Base-by-base conservation (phyloP, 1,140 invertebrate species). In the Euura lappo region DNA sequence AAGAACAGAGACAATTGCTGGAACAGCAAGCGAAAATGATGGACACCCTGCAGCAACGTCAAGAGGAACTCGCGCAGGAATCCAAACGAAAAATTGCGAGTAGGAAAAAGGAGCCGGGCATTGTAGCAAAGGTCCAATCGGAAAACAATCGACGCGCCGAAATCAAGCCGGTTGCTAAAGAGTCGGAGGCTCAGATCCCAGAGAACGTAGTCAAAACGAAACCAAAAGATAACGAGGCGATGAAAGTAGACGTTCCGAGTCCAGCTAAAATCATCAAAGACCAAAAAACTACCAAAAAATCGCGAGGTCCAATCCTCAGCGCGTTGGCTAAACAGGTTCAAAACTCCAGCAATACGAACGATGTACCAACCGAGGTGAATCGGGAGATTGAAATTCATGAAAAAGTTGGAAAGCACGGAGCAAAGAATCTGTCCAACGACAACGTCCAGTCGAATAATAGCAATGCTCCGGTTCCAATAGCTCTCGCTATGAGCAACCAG, bases 1-100 rank as follows among this genome's bases (percentile, higher is more conserved):
- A 89, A 77, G 89, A 91, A 78, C 89, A 90, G 72, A 86, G 89
- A 71, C 83, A 91, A 79, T 82, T 91, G 72, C 86, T 91, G 13
- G 85, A 90, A 71, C 89, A 91, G 77, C 89, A 90, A 72, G 90
- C 90, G 73, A 85, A 90, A 78, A 89, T 91, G 67, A 42, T 43
- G 45, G 45, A 69, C 28, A 28, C 28, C 28, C 2, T 45, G 65
- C 10, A 8, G 2, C 44, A 45, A 47, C 13, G 43, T 11, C n/a
- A 72, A 47, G n/a, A n/a, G 68, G n/a, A 68, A 28, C 7, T 28
- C 28, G 65, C 66, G 60, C 66, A 46, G 46, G 70, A 11, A 11
- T n/a, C 42, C 2, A 44, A 65, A 60, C 8, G 45, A 64, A 60
- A 71, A 46, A 60, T 10, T 45, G 11, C 10, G 45, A 43, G 44